A percentile compares a stretch with the other conserved stretches of the same genome.
Evolutionary conservation across 1,140 invertebrate species (phyloP).

Genomic region (Aphelenchoides besseyi): DNA sequence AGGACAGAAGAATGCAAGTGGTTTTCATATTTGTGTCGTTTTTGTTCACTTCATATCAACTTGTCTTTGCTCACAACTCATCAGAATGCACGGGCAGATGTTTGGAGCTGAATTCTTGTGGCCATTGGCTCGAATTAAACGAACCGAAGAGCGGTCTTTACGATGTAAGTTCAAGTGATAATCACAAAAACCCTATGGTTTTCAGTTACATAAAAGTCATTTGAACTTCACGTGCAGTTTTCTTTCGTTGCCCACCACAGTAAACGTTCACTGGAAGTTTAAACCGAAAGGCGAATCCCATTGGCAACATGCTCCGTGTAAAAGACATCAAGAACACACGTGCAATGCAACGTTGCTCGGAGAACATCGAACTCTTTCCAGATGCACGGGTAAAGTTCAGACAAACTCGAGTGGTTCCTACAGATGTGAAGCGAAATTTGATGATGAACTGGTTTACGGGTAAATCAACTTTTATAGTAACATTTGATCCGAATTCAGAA

Average conservation of each 20-base stretch:
- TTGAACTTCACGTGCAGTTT: background rate
- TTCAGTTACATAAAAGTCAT: conserved; percentile 9
- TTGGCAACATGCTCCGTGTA: background rate
- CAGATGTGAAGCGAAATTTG: background rate
- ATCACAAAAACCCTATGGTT: background rate
- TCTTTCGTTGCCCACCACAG: background rate
- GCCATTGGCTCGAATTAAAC: background rate
- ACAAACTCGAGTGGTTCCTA: background rate
- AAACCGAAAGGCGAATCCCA: background rate
- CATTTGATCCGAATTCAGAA: background rate
- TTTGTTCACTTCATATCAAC: background rate
- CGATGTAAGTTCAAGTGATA: background rate
- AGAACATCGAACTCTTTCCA: background rate
- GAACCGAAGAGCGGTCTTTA: conserved; percentile 9
- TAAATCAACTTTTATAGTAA: background rate
- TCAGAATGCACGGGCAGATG: background rate
- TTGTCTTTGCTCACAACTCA: background rate
- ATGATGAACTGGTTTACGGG: background rate
- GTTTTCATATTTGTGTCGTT: background rate
- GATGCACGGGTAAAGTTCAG: background rate
- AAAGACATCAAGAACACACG: background rate
- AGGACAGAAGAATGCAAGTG: background rate
- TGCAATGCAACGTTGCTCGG: background rate
- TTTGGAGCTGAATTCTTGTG: background rate
- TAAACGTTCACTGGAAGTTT: background rate